Evolutionary conservation across 2,888 invertebrate species (phyloP).

Genomic region (Latrodectus hesperus): DNA sequence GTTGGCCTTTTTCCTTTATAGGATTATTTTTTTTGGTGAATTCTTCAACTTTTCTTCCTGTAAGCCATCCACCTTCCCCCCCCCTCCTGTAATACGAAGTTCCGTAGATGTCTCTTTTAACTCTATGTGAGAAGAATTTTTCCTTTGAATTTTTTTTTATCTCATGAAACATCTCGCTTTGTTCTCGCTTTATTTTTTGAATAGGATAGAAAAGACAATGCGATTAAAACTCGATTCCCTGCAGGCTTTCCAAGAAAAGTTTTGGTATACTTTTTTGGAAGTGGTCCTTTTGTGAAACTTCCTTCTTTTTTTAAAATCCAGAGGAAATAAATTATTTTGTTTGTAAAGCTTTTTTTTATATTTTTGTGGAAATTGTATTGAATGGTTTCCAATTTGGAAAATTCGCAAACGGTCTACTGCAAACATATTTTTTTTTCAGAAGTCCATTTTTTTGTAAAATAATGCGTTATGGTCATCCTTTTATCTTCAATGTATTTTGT

Average conservation of each 20-base stretch:
- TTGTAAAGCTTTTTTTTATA: slow-evolving; percentile 1
- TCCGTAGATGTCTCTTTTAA: slow-evolving; percentile 29
- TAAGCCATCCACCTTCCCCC: slow-evolving; percentile 5
- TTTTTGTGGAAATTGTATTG: neutral
- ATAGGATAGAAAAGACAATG: slow-evolving; percentile 30
- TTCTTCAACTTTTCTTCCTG: neutral
- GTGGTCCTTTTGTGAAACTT: neutral
- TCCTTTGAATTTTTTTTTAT: slow-evolving; percentile 8
- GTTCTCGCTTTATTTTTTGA: slow-evolving; percentile 25
- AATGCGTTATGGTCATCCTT: neutral
- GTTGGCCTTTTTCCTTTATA: neutral
- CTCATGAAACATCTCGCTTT: slow-evolving; percentile 6
- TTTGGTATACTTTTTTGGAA: slow-evolving; percentile 9
- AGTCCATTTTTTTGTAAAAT: neutral
- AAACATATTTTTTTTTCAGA: neutral
- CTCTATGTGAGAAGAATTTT: slow-evolving; percentile 26
- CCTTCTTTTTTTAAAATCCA: neutral
- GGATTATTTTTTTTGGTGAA: neutral
- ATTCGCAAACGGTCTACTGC: neutral
- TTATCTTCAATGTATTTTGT: neutral
- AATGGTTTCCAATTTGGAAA: neutral
- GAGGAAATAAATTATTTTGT: slow-evolving; percentile 15
- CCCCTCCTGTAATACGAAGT: slow-evolving; percentile 25
- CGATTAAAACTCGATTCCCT: slow-evolving; percentile 58
- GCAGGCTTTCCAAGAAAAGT: slow-evolving; percentile 19